phyloP scores from a whole-genome alignment of 2,113 vertebrate genomes.

The Ptychochromis oligacanthus region DNA sequence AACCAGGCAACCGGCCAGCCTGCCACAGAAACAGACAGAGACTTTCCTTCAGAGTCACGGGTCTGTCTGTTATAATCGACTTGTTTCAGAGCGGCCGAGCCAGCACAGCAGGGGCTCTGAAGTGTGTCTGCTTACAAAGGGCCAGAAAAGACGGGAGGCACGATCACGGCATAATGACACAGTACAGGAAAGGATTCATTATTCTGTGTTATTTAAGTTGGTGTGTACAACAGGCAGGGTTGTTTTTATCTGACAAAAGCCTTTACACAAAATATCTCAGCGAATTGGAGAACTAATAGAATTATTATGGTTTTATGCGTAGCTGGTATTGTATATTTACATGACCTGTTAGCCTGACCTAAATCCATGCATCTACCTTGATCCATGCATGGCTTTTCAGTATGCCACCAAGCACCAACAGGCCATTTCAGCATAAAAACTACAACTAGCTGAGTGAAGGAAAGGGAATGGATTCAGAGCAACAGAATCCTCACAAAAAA shows the following conservation, averaged over 20 bases:
- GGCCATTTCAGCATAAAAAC: no score
- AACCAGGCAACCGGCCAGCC: constrained; percentile 69
- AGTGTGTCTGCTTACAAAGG: constrained; percentile 7
- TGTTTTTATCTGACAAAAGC: not conserved
- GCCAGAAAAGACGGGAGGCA: not conserved
- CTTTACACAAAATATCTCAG: not conserved
- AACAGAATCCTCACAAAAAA: no score
- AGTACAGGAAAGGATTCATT: not conserved
- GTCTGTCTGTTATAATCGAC: constrained; percentile 49
- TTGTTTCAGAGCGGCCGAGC: constrained; percentile 11
- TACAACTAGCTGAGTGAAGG: no score
- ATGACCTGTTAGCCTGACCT: not conserved
- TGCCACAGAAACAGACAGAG: constrained; percentile 45
- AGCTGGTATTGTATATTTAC: not conserved
- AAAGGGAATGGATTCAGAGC: no score
- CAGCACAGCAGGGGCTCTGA: constrained; percentile 4
- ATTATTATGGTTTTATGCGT: not conserved
- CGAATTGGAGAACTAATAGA: not conserved
- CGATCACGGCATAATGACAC: not conserved
- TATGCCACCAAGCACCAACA: no score
- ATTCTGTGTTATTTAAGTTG: not conserved
- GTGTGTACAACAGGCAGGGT: not conserved
- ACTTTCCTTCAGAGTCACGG: constrained; percentile 40
- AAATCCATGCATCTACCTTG: not conserved
- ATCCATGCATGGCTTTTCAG: no score